These are phyloP conservation scores for Arizona elegans DNA, from an alignment of 2,113 vertebrate genomes.

Conservation along the genomic window DNA sequence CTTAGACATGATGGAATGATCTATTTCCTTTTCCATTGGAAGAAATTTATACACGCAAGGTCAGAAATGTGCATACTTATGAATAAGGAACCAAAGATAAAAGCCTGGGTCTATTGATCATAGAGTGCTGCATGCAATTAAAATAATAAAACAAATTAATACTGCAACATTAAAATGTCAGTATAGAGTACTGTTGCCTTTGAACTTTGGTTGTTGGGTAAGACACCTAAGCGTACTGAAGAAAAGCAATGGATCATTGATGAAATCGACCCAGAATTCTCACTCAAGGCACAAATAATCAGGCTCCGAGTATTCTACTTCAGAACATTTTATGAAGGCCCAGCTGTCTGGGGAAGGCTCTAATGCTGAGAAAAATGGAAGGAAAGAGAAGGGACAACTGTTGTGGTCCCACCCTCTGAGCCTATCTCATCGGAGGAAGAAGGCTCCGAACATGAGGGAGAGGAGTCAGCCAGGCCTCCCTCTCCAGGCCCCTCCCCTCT, in stretches of 20 bases:
- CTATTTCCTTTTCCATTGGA: neutral
- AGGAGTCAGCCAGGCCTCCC: no score
- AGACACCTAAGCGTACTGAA: neutral
- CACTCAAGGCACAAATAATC: neutral
- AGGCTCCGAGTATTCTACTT: neutral
- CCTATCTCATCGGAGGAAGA: no score
- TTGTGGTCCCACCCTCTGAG: no score
- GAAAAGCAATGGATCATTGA: neutral
- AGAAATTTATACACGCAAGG: neutral
- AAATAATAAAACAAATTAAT: slow-evolving; percentile 38
- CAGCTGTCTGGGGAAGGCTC: neutral
- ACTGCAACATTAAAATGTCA: slow-evolving; percentile 27
- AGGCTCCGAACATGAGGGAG: no score
- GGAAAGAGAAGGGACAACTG: neutral
- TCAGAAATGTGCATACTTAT: slow-evolving; percentile 31
- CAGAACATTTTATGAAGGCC: neutral
- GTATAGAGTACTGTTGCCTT: neutral
- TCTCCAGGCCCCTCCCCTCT: no score
- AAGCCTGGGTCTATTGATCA: slow-evolving; percentile 33
- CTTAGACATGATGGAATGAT: neutral
- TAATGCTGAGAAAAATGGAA: neutral
- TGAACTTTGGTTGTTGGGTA: neutral
- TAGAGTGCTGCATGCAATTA: slow-evolving; percentile 14
- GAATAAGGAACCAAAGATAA: slow-evolving; percentile 31
- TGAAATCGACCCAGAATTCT: neutral